Evolutionary conservation across 2,113 vertebrate species (phyloP).

Genomic region (Scolopax mira): DNA sequence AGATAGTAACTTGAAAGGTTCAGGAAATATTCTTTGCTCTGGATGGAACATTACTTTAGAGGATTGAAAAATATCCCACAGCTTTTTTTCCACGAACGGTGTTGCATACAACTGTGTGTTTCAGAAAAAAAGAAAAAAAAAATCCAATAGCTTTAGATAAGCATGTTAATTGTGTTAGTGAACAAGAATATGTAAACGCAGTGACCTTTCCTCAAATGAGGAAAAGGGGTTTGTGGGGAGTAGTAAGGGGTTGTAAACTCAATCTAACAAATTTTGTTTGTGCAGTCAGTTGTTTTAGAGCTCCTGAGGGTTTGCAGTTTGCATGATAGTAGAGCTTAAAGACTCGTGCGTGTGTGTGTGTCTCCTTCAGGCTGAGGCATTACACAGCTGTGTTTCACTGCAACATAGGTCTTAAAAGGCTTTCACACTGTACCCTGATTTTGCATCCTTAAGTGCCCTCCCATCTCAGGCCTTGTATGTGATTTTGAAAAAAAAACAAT

Average conservation of each 20-base stretch:
- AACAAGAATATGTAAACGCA: background rate
- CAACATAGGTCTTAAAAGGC: background rate
- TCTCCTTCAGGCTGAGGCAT: background rate
- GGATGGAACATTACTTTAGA: background rate
- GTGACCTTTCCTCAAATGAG: background rate
- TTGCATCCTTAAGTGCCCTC: background rate
- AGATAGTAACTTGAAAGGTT: background rate
- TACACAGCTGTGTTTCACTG: background rate
- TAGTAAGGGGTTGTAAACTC: background rate
- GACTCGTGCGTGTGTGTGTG: background rate
- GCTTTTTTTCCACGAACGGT: background rate
- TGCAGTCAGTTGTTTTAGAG: background rate
- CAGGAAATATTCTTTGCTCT: background rate
- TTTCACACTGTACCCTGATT: background rate
- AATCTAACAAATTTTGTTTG: background rate
- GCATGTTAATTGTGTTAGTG: background rate
- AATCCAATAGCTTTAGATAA: background rate
- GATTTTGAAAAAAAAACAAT: background rate
- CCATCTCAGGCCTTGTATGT: background rate
- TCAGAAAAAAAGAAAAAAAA: background rate
- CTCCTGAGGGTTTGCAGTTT: background rate
- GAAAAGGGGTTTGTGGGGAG: background rate
- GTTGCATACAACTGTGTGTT: background rate
- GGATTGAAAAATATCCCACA: background rate
- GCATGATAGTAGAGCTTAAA: fast-evolving